A percentile compares a stretch with the other conserved stretches of the same genome.
phyloP scores from a whole-genome alignment of 2,113 vertebrate genomes.

The Manacus vitellinus region DNA sequence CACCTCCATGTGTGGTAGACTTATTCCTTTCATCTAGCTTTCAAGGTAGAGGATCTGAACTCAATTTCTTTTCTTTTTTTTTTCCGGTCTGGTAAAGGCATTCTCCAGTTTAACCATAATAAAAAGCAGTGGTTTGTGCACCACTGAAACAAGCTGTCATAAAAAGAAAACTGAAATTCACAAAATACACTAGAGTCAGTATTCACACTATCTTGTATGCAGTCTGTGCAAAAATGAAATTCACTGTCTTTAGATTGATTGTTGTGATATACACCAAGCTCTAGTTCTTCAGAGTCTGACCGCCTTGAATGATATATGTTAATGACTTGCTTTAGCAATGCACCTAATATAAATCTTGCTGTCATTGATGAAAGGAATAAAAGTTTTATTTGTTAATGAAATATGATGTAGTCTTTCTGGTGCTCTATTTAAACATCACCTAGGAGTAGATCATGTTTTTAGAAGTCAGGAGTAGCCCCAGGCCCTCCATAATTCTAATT shows the following conservation, averaged over 20 bases:
- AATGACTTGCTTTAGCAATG: slow-evolving; percentile 50
- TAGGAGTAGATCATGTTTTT: slow-evolving; percentile 71
- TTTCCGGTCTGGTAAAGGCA: background rate
- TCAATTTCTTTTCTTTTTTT: background rate
- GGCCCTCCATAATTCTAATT: slow-evolving; percentile 83
- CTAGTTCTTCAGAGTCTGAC: slow-evolving; percentile 25
- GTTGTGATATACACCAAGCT: slow-evolving; percentile 23
- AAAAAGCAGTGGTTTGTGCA: background rate
- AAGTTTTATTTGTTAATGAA: slow-evolving; percentile 74
- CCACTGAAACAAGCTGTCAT: background rate
- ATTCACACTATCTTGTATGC: background rate
- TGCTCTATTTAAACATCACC: slow-evolving; percentile 79
- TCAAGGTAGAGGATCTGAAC: background rate
- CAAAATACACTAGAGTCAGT: background rate
- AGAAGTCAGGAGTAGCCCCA: slow-evolving; percentile 74
- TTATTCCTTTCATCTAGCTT: slow-evolving; percentile 18
- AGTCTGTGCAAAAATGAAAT: slow-evolving; percentile 22
- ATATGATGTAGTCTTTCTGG: slow-evolving; percentile 78
- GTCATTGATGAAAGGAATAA: slow-evolving; percentile 63
- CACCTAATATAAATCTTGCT: slow-evolving; percentile 59
- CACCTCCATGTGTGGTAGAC: background rate
- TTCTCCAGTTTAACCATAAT: background rate
- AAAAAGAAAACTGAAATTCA: slow-evolving; percentile 6
- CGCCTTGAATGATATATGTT: slow-evolving; percentile 65
- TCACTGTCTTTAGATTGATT: slow-evolving; percentile 27